These are phyloP conservation scores for Lagopus leucura DNA, from an alignment of 2,113 vertebrate species.

Conservation along the genomic window DNA sequence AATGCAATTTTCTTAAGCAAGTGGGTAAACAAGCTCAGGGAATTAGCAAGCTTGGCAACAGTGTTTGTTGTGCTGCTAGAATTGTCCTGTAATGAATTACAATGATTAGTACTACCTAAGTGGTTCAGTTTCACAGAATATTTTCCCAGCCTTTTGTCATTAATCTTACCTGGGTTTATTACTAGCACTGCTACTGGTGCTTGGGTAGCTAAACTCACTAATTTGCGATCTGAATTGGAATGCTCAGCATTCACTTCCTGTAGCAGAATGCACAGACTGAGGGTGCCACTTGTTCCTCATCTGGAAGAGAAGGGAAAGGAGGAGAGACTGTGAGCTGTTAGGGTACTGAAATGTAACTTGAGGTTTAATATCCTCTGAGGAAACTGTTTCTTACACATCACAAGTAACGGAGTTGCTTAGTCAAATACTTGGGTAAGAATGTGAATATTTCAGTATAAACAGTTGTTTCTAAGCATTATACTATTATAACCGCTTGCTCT, in stretches of 20 bases:
- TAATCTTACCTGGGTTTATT: conserved; percentile 72
- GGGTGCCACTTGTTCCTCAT: accelerated
- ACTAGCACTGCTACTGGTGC: conserved; percentile 35
- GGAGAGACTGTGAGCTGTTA: background rate
- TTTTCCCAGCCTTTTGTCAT: conserved; percentile 56
- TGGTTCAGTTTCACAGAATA: conserved; percentile 23
- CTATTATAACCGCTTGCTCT: background rate
- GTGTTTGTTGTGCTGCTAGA: conserved; percentile 38
- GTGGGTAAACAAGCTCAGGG: conserved; percentile 48
- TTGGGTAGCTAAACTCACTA: conserved; percentile 56
- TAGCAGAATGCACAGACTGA: background rate
- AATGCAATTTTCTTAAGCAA: conserved; percentile 50
- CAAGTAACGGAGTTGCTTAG: background rate
- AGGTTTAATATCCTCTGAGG: background rate
- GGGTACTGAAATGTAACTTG: background rate
- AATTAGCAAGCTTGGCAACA: conserved; percentile 46
- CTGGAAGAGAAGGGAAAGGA: background rate
- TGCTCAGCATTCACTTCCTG: background rate
- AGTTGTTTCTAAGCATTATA: background rate
- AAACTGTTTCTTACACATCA: background rate
- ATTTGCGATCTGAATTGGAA: conserved; percentile 2
- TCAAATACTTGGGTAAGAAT: background rate
- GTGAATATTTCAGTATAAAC: background rate
- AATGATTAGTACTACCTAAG: conserved; percentile 57
- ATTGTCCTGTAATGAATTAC: conserved; percentile 64